Evolutionary conservation across 2,888 invertebrate genomes (phyloP), one percentile per base, ranked within the genome.

Genomic region (Panzeria rudis): DNA sequence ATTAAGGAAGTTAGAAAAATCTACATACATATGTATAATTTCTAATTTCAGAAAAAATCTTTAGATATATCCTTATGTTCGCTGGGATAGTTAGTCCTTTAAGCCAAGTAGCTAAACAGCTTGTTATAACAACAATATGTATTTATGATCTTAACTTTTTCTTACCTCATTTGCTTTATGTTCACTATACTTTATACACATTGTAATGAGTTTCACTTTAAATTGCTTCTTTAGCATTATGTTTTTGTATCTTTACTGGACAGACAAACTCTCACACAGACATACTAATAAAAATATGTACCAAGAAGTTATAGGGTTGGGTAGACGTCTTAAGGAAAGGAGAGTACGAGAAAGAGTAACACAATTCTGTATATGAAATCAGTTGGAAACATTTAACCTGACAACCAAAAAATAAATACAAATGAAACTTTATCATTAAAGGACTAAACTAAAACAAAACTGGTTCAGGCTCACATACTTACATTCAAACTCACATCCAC

Each of bases 131-230:
- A 82, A 85, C 82, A 85, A 78, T 77, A 69, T 77, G 61, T 85
- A 82, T 82, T 82, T 85, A 82, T 83, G 73, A 78, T 85, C 75
- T 85, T 78, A 85, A 78, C 78, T 71, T 79, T 71, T 78, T 82
- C 78, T 78, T 80, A 84, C 84, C 76, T 80, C 80, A 84, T 84
- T 84, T 81, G 72, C 44, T 84, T 75, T 69, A 75, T 71, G 59
- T 71, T 75, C 54, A 66, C 72, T 66, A 47, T 64, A 75, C 62
- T 52, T 54, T 69, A 69, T 72, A 72, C 72, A 80, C 80, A 82
- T 59, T 75, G 50, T 82, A 82, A 85, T 82, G 78, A 85, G 82
- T 82, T 78, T 59, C 59, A 75, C 52, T 78, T 82, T 80, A 80
- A 56, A 56, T 80, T 54, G 72, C 56, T 47, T 72, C 56, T 80